Conservation (phyloP, 1,140 invertebrate species). For the Drosophila baimaii region DNA sequence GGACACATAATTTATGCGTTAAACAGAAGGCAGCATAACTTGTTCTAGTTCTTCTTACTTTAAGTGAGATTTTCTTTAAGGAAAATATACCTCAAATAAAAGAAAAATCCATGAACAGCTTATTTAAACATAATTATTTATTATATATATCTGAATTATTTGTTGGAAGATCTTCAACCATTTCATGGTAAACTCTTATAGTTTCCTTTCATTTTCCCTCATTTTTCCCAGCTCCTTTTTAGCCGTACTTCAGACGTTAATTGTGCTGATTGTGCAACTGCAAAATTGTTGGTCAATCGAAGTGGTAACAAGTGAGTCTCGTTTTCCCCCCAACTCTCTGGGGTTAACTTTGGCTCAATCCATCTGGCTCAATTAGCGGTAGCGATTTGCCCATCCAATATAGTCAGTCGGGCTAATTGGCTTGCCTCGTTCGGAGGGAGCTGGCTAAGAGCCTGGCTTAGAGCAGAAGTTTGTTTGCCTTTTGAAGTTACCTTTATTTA, state of each 20-base stretch:
- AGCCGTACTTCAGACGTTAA: background rate
- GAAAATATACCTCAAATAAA: background rate
- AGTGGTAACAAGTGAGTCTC: slow-evolving; percentile 34
- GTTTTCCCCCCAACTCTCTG: slow-evolving; percentile 9
- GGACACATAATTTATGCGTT: slow-evolving; percentile 18
- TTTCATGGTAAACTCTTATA: background rate
- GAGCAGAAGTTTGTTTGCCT: background rate
- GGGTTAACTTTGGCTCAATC: slow-evolving; percentile 20
- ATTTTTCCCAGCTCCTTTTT: background rate
- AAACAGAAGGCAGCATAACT: background rate
- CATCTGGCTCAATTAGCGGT: slow-evolving; percentile 33
- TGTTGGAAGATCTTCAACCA: too few relatives aligned
- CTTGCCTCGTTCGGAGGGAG: background rate
- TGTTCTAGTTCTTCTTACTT: background rate
- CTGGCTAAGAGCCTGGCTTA: background rate
- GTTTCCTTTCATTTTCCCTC: background rate
- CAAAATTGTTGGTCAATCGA: slow-evolving; percentile 32
- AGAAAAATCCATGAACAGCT: background rate
- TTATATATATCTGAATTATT: too few relatives aligned
- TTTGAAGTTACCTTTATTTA: background rate
- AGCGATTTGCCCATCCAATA: slow-evolving; percentile 21
- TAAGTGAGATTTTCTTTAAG: background rate
- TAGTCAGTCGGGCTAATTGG: slow-evolving; percentile 35
- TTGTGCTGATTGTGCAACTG: slow-evolving; percentile 13
- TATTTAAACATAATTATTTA: too few relatives aligned